Percentiles rank a stretch among this genome's conserved stretches.
Conservation (phyloP, 1,140 invertebrate species). For the Drosophila teissieri region DNA sequence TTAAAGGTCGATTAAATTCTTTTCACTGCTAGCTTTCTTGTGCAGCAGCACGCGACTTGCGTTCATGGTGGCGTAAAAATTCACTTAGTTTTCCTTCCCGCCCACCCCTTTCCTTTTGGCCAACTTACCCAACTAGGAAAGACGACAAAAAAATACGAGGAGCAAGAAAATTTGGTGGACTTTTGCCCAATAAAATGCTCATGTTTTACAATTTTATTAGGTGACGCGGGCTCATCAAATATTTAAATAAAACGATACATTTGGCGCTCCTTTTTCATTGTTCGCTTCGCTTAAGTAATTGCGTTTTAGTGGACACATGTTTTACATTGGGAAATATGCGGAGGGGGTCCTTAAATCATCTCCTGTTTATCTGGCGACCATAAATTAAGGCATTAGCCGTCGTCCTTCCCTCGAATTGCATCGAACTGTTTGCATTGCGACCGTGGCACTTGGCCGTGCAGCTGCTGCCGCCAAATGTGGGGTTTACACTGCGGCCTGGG, state of each 20-base stretch:
- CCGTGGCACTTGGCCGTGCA: slow-evolving; percentile 73
- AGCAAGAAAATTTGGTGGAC: slow-evolving; percentile 34
- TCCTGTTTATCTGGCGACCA: slow-evolving; percentile 77
- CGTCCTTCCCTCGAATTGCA: slow-evolving; percentile 57
- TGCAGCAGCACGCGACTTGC: slow-evolving; percentile 45
- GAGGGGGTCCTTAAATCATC: slow-evolving; percentile 66
- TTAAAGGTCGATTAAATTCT: not conserved
- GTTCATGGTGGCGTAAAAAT: slow-evolving; percentile 79
- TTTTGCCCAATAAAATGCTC: slow-evolving; percentile 63
- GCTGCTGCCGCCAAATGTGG: slow-evolving; percentile 76
- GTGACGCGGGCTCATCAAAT: slow-evolving; percentile 65
- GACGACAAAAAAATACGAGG: slow-evolving; percentile 22
- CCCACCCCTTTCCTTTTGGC: slow-evolving; percentile 21
- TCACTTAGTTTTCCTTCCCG: slow-evolving; percentile 59
- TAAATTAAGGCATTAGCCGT: slow-evolving; percentile 77
- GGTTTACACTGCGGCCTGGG: slow-evolving; percentile 65
- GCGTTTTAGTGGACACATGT: slow-evolving; percentile 75
- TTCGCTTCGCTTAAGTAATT: slow-evolving; percentile 71
- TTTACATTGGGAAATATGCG: slow-evolving; percentile 38
- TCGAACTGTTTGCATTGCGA: slow-evolving; percentile 79
- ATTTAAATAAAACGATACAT: slow-evolving; percentile 68
- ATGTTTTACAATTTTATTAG: slow-evolving; percentile 82
- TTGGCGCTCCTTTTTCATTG: slow-evolving; percentile 40
- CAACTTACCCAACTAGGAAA: slow-evolving; percentile 19
- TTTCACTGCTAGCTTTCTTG: slow-evolving; percentile 24